Evolutionary conservation across 2,113 vertebrate genomes (phyloP), one percentile per base, ranked within the genome.

Genomic region (Carlito syrichta): DNA sequence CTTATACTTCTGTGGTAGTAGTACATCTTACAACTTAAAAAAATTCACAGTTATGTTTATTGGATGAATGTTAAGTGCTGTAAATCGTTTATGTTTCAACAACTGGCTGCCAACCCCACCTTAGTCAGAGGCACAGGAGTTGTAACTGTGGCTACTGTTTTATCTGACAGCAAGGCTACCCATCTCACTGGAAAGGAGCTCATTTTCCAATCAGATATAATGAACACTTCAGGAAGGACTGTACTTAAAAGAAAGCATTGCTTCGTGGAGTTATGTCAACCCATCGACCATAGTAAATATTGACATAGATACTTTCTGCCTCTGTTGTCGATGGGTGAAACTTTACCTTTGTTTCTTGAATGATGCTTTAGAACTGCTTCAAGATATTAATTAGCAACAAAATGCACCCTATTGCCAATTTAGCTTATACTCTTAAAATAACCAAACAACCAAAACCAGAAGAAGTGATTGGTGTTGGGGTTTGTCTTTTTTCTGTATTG

Each of bases 151-250:
- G 40, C 40, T 95, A 85, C 87, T 82, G 5, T 94, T 94, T 92
- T 69, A 50, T 78, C 58, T 71, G 45, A 52, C 13, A 78, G 19
- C 43, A 69, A 73, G 32, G 11, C 73, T 56, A 52, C 45, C n/a
- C 38, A 48, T 71, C 10, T 96, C 6, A 3, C 20, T 87, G 66
- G 32, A 87, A 95, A 94, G 48, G 40, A 78, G 22, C 48, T 88
- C 32, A 68, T 95, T 96, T 97, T 96, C 83, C 68, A 88, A 50
- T 91, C 35, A 78, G n/a, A 88, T 71, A 32, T 84, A 96, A 86
- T 76, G 43, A 86, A 83, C 23, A 77, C 45, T 89, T 89, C 83
- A 93, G 50, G 30, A 89, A 92, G 50, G 30, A 32, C 32, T 86
- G 25, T 40, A 17, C 38, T 85, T 63, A 63, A 45, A 91, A 84